Base-by-base conservation (phyloP, 2,113 vertebrate species). In the Zosterops hypoxanthus region DNA sequence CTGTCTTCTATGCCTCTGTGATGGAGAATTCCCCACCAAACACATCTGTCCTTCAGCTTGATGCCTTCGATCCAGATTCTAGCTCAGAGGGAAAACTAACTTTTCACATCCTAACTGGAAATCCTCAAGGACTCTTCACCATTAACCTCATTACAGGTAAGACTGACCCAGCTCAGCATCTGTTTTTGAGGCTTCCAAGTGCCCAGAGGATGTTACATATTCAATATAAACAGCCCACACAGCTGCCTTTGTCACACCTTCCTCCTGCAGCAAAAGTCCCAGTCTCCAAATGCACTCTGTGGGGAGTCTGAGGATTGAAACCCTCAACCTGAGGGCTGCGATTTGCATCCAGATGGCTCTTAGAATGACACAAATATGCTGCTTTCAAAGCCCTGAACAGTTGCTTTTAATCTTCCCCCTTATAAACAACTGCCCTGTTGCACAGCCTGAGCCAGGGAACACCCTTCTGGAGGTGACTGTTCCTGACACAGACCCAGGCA, bases 141-240 rank as follows among this genome's bases (percentile, higher is more conserved):
- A 97, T 99, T 53, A 97, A 99, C 76, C 89, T 98, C 60, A 42
- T 97, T 86, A 99, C 99, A 98, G 99, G 99, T 99, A 98, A 98
- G 84, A 64, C n/a, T 93, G 78, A 83, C 59, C 70, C 36, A 92
- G 59, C 28, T 70, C 57, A 52, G 29, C 71, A 73, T 49, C 42
- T 91, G 24, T 63, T 91, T 94, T 84, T 94, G 88, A 95, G 63
- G 79, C 50, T 82, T 92, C 22, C 22, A 79, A 61, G 28, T 39
- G 57, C 63, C 47, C 82, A 84, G 64, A 88, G 68, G 65, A 78
- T 88, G 76, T 83, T 92, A 23, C 36, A 68, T 86, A 61, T 59
- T 94, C 82, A 68, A 7, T 70, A 50, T 11, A 70, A 86, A 71
- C 60, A 88, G 47, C 82, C 79, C 57, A 88, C 82, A 53, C 55